Conservation (phyloP, 2,888 invertebrate species). For the Ramazzottius varieornatus region DNA sequence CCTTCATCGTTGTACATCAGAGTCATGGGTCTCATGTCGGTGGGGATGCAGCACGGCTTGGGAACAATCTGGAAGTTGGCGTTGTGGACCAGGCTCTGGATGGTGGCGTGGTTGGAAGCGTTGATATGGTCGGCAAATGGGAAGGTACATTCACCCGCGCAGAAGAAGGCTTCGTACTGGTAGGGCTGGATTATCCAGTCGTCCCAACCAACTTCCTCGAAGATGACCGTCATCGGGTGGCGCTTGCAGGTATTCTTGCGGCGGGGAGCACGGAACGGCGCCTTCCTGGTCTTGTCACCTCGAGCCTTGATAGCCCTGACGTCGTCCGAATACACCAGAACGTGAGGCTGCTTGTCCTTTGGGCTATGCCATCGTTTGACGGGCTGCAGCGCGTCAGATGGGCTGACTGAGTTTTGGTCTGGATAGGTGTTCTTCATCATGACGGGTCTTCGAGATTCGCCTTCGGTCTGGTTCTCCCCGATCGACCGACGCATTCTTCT, state of each 20-base stretch:
- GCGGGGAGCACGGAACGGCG: no score
- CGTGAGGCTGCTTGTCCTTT: not conserved
- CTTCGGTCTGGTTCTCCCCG: slow-evolving; percentile 46
- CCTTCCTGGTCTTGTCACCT: no score
- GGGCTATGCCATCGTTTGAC: not conserved
- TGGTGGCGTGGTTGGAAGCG: slow-evolving; percentile 91
- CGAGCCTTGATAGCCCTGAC: not conserved
- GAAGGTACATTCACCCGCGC: slow-evolving; percentile 77
- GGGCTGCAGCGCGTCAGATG: no score
- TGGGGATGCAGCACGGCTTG: slow-evolving; percentile 88
- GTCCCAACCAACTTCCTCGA: slow-evolving; percentile 84
- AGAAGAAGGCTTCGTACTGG: slow-evolving; percentile 84
- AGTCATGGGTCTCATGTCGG: slow-evolving; percentile 67
- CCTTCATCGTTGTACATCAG: slow-evolving; percentile 85
- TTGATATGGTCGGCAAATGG: slow-evolving; percentile 77
- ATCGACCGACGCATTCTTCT: slow-evolving; percentile 87
- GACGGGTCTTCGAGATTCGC: no score
- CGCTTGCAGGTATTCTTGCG: slow-evolving; percentile 38
- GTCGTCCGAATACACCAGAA: not conserved
- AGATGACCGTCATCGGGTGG: slow-evolving; percentile 72
- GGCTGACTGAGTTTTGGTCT: no score
- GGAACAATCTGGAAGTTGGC: slow-evolving; percentile 70
- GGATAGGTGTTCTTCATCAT: no score
- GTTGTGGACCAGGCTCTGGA: slow-evolving; percentile 82
- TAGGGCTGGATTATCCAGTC: slow-evolving; percentile 94